Percentiles rank a stretch among this genome's conserved stretches.
These are phyloP conservation scores for Anas georgica DNA, from an alignment of 2,797 vertebrate genomes.

Conservation along the genomic window DNA sequence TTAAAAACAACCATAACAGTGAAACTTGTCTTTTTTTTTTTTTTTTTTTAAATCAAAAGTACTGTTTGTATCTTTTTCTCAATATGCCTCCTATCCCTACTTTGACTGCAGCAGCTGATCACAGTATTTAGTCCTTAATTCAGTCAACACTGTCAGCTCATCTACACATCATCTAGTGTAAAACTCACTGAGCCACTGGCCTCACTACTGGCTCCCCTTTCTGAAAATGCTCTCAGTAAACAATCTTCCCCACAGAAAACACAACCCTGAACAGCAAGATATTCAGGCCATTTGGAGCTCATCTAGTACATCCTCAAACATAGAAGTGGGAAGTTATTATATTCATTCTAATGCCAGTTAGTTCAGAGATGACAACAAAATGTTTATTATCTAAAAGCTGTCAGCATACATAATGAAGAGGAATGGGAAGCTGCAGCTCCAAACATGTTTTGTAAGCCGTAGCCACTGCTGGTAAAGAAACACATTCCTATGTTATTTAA, in stretches of 20 bases:
- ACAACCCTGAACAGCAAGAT: background rate
- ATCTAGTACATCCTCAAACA: background rate
- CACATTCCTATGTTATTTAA: constrained; percentile 14
- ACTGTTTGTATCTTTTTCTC: background rate
- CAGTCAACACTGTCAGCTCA: background rate
- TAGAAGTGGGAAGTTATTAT: background rate
- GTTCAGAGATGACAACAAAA: constrained; percentile 10
- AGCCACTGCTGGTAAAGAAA: constrained; percentile 5
- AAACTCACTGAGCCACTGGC: background rate
- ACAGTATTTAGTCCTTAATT: background rate
- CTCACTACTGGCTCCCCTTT: background rate
- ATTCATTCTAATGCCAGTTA: background rate
- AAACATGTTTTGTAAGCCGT: background rate
- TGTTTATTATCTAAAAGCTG: constrained; percentile 4
- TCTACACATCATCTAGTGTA: background rate
- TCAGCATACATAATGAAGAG: background rate
- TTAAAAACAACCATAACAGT: fast-evolving
- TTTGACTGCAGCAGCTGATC: background rate
- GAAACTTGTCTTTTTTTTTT: background rate
- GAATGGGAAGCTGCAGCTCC: background rate
- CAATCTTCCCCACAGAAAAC: background rate
- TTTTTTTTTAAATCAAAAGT: background rate
- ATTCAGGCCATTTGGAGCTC: background rate
- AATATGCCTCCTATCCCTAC: background rate
- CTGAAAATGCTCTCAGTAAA: background rate